phyloP scores from a whole-genome alignment of 2,113 vertebrate genomes.

The Vombatus ursinus region DNA sequence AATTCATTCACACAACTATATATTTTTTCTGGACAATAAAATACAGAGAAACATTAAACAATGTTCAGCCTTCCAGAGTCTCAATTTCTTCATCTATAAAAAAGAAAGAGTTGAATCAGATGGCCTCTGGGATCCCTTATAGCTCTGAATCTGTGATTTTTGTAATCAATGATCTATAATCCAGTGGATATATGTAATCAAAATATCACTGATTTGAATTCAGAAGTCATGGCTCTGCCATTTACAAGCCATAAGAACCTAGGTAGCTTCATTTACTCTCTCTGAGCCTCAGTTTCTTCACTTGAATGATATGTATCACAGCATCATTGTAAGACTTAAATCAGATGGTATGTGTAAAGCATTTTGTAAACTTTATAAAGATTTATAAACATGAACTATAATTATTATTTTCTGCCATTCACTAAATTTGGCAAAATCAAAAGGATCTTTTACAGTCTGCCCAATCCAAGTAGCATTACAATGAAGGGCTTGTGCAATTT shows the following conservation, averaged over 20 bases:
- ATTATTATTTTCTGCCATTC: conserved; percentile 62
- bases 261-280: no score
- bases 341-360: background rate
- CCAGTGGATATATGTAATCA: background rate
- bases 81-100: background rate
- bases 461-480: conserved; percentile 77
- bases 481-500: conserved; percentile 78
- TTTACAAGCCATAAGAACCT: background rate
- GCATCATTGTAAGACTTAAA: background rate
- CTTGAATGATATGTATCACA: background rate
- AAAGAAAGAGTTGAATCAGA: background rate
- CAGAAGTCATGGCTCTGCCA: background rate
- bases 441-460: conserved; percentile 72
- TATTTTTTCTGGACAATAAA: conserved; percentile 51
- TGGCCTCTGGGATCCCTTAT: background rate
- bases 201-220: background rate
- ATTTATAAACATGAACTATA: background rate
- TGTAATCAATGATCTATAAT: background rate
- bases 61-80: background rate
- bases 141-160: background rate
- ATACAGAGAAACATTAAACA: background rate
- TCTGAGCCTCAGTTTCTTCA: background rate
- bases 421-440: conserved; percentile 72
- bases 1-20: conserved; percentile 73
- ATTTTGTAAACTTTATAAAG: background rate